Base-by-base conservation (phyloP, 2,888 invertebrate genomes). In the Romanomermis culicivorax region DNA sequence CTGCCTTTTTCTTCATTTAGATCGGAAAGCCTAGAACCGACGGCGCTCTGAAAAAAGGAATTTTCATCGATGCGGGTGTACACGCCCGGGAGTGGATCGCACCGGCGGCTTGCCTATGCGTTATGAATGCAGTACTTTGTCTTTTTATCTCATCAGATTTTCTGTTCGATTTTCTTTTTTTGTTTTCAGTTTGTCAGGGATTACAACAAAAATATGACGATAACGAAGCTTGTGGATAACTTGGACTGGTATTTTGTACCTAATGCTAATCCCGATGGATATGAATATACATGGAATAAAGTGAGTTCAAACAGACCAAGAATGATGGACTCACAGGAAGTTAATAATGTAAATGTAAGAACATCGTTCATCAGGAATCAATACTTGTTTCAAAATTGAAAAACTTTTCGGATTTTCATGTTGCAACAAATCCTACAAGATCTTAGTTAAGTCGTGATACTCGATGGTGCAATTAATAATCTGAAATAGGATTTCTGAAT, bases 61-160 rank as follows among this genome's bases (percentile, higher is more conserved):
- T 36, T 7, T 36, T 36, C 36, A 36, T 36, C 36, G 36, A 36
- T 36, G 36, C 36, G 7, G 36, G 36, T 7, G 17, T 36, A 11
- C 47, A 45, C 23, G 47, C 47, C 7, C 47, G 47, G 11, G 47
- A 45, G 23, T 45, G 47, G 47, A 45, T 45, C 11, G 47, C 47
- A 45, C 47, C 47, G 14, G 47, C 47, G 7, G 47, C 47, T 17
- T 7, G n/a, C 23, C 47, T 45, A 7, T 45, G 23, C 23, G 14
- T 45, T 7, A 45, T 45, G 47, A 11, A 7, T 23, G 23, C 14
- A 23, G 47, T 45, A 7, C 7, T 7, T 36, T 36, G n/a, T n/a
- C n/a, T n/a, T n/a, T n/a, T n/a, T n/a, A n/a, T n/a, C n/a, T n/a
- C n/a, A n/a, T n/a, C n/a, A n/a, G n/a, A n/a, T n/a, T n/a, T n/a